These are phyloP conservation scores for Lagria hirta DNA, from an alignment of 2,888 invertebrate species.

Conservation along the genomic window DNA sequence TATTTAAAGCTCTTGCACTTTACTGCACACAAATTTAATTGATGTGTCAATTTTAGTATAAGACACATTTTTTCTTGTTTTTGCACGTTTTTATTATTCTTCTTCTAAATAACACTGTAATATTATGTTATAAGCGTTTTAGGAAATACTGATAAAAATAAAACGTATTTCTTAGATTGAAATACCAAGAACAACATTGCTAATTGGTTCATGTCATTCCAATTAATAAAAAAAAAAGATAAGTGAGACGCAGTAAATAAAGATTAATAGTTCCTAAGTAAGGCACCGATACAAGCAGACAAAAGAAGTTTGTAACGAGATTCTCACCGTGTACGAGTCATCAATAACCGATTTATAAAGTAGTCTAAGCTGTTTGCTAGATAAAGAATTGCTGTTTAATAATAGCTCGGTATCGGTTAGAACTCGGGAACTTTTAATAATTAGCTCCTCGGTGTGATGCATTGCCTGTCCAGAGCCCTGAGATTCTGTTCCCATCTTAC, in stretches of 20 bases:
- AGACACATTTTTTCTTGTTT: too few species aligned
- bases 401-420: constrained; percentile 28
- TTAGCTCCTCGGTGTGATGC: constrained; percentile 29
- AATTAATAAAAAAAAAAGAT: too few species aligned
- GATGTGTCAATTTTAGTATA: too few species aligned
- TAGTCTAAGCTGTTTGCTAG: constrained; percentile 28
- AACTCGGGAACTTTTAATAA: constrained; percentile 29
- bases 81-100: too few species aligned
- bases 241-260: constrained; percentile 28
- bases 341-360: constrained; percentile 33
- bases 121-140: too few species aligned
- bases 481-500: constrained; percentile 23
- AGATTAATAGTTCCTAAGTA: constrained; percentile 27
- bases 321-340: constrained; percentile 24
- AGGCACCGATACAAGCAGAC: constrained; percentile 20
- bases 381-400: constrained; percentile 32
- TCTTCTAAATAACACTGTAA: too few species aligned
- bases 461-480: constrained; percentile 28
- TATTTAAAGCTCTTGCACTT: too few species aligned
- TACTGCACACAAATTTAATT: too few species aligned
- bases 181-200: too few species aligned
- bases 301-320: constrained; percentile 23
- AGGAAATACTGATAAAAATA: too few species aligned
- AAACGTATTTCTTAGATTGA: too few species aligned
- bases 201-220: too few species aligned